These are phyloP conservation scores for Chymomyza costata DNA, from an alignment of 1,140 invertebrate genomes.

Conservation along the genomic window DNA sequence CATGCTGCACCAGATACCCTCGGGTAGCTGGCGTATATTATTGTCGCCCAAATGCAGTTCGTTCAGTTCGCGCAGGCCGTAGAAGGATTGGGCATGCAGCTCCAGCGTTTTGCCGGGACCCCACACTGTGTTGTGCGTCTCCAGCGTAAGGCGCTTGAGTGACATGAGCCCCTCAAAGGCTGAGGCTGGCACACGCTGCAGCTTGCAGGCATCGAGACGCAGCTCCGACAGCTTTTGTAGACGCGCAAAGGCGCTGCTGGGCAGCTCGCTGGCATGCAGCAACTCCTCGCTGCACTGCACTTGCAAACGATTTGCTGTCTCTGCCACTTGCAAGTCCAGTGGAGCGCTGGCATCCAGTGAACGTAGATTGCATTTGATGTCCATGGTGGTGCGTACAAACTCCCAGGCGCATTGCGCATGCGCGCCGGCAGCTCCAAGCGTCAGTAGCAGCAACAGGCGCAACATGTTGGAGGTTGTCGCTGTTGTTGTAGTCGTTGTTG, in stretches of 20 bases:
- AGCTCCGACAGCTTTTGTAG: conserved; percentile 83
- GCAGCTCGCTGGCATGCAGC: conserved; percentile 82
- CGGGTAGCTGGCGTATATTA: conserved; percentile 83
- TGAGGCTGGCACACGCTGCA: conserved; percentile 81
- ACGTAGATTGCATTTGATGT: conserved; percentile 78
- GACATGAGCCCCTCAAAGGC: conserved; percentile 83
- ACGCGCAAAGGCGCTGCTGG: conserved; percentile 80
- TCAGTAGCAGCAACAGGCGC: conserved; percentile 4
- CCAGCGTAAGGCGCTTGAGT: conserved; percentile 82
- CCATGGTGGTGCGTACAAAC: conserved; percentile 71
- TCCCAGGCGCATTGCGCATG: conserved; percentile 74
- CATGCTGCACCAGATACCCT: conserved; percentile 83
- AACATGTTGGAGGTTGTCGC: background rate
- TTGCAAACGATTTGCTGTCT: conserved; percentile 81
- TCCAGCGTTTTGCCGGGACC: conserved; percentile 80
- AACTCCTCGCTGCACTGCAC: conserved; percentile 82
- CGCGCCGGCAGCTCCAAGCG: conserved; percentile 24
- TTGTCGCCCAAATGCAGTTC: conserved; percentile 84
- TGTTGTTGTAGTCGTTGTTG: background rate
- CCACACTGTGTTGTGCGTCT: conserved; percentile 83
- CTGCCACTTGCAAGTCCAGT: conserved; percentile 78
- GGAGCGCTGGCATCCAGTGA: conserved; percentile 75
- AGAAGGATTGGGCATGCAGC: conserved; percentile 79
- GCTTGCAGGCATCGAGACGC: conserved; percentile 83
- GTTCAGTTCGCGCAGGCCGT: conserved; percentile 81